Base-by-base conservation (phyloP, 2,113 vertebrate species). In the Drymodes brunneopygia region DNA sequence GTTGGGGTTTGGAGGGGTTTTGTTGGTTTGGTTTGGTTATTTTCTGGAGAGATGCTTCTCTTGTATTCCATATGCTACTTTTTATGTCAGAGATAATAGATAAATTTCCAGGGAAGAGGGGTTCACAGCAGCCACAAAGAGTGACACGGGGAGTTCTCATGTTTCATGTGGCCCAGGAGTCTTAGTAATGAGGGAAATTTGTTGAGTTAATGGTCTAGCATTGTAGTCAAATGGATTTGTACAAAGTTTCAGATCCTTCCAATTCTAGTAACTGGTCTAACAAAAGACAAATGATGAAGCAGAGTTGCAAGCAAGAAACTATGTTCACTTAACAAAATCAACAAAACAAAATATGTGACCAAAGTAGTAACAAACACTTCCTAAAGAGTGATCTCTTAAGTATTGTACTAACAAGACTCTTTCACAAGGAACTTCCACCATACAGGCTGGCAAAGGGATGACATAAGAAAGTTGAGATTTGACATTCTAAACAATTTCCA, bases 1-100 rank as follows among this genome's bases (percentile, higher is more conserved):
- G 6, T 45, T 12, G 24, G 13, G 12, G 11, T 15, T 51, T 36
- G n/a, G 3, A 29, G 20, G 45, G 3, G 0, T 61, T 51, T 31
- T 58, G 19, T 40, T 56, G 18, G 23, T 80, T 35, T 31, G 14
- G 7, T 65, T 24, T 22, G 20, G 7, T n/a, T n/a, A n/a, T 45
- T 47, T 60, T n/a, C 66, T 71, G 17, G 13, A 75, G 11, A 44
- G 4, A 23, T 25, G 15, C 2, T 60, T 79, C 40, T 51, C 9
- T 36, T 5, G 0, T 28, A 64, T 31, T 10, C 8, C 16, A 10
- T 14, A 9, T 31, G 9, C 10, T 67, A 23, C 9, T 4, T 60
- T 79, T 75, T n/a, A 29, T 3, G 0, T 7, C 7, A 84, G 19
- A 74, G 18, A 45, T 53, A 84, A 65, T 1, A 67, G 4, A 9